Evolutionary conservation across 2,113 vertebrate genomes (phyloP), one percentile per base, ranked within the genome.

Genomic region (Struthio camelus): DNA sequence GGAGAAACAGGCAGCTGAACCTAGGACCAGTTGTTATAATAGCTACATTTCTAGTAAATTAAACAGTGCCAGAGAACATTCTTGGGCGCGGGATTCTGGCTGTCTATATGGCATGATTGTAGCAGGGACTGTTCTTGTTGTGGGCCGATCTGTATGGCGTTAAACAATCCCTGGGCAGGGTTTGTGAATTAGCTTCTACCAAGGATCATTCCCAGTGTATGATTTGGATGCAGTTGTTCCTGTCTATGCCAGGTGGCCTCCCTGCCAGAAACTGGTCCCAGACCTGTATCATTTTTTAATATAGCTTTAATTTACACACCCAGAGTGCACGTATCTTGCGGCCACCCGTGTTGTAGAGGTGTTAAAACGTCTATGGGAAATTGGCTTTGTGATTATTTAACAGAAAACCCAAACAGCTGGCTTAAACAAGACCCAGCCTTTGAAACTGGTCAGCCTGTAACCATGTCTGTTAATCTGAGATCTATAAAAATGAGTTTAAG

Each of bases 41-140:
- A 70, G 66, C 50, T 87, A 34, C 40, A 36, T 85, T 85, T 80
- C 79, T 83, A 73, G 80, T 61, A 53, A 90, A 82, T 53, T 65
- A 87, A 90, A n/a, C 36, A 61, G 25, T 2, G 1, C 1, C 2
- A 56, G 40, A 40, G 6, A 30, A 5, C 36, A 34, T 93, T 40
- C 87, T 90, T n/a, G 85, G 66, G 53, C 71, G 36, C 0, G 0
- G 40, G 44, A 28, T 40, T 85, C 62, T 77, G 70, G 3, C 78
- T 87, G 70, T 15, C 53, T 77, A 25, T 72, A 14, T 18, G 4
- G 1, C 70, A 14, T 69, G 6, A 15, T 32, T n/a, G 6, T 87
- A 71, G 64, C 44, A 67, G 46, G 34, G 64, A 44, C 30, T 85
- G 58, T 13, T 85, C n/a, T 62, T 70, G 44, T n/a, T 34, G 4